Evolutionary conservation across 1,140 invertebrate genomes (phyloP), one percentile per base, ranked within the genome.

Genomic region (Hyphantria cunea): DNA sequence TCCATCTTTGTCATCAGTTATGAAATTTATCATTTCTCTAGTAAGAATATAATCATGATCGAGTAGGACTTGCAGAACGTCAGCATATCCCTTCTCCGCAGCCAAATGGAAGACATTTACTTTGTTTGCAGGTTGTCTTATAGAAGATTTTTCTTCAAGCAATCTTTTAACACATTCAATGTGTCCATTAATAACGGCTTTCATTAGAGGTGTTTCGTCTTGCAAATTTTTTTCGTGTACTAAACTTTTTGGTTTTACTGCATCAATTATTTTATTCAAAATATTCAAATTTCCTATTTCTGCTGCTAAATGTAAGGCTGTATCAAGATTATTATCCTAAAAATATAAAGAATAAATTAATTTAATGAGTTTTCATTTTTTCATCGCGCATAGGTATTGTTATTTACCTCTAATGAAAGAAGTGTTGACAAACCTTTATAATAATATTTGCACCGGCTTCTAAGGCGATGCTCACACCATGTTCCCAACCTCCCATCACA

Each of bases 361-460:
- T 45, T 13, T 25, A 25, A 41, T 14, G 6, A 9, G n/a, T n/a
- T 55, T 45, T 6, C 45, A 8, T 12, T 39, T 44, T 7, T 15
- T 42, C 11, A 17, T 10, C 12, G 9, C 8, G 11, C 2, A 41
- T 42, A n/a, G 12, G 11, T 39, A n/a, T 12, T 42, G 37, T 10
- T 11, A 4, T 42, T 8, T 54, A 15, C 7, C 7, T 39, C n/a
- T 25, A 54, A 17, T n/a, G 14, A 7, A 12, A 45, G 0, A 7
- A 45, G 5, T 45, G 6, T 45, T 45, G 42, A 1, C 14, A 25
- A 76, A 88, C 84, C 55, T 91, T 90, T 11, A 91, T 84, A 65
- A 94, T 94, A 1, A 95, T 91, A 80, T 95, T 92, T 45, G 94
- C 95, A 10, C 94, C 94, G 70, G 93, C 92, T 74, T 95, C 93